Conservation (phyloP, 2,888 invertebrate genomes). For the Gastracanthus pulcherrimus region DNA sequence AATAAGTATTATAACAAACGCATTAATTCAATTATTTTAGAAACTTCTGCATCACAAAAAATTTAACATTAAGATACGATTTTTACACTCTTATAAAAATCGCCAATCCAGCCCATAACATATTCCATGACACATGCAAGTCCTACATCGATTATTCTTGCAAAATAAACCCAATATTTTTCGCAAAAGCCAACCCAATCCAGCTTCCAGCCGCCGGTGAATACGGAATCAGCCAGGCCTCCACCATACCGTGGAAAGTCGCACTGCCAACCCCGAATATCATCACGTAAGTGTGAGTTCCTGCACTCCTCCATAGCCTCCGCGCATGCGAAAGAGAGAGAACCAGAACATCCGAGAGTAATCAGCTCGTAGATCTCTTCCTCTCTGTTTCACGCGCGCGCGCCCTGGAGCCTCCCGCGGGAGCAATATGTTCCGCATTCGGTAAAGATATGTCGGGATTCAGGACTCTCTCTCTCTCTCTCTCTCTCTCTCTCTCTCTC, state of each 20-base stretch:
- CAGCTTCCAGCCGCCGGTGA: too few relatives aligned
- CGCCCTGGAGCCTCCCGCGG: conserved; percentile 51
- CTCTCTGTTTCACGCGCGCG: conserved; percentile 24
- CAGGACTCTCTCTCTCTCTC: conserved; percentile 33
- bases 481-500: conserved; percentile 3
- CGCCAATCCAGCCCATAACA: too few relatives aligned
- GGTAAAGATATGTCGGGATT: conserved; percentile 63
- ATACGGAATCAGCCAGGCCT: neutral
- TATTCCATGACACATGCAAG: too few relatives aligned
- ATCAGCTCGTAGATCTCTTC: conserved; percentile 62
- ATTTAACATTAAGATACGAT: too few relatives aligned
- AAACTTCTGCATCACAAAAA: too few relatives aligned
- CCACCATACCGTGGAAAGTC: neutral
- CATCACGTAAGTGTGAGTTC: conserved; percentile 2
- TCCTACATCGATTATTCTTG: too few relatives aligned
- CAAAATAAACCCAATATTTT: neutral
- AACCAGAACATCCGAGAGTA: conserved; percentile 38
- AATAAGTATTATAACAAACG: too few relatives aligned
- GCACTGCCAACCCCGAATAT: neutral
- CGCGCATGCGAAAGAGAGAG: neutral
- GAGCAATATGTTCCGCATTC: conserved; percentile 62
- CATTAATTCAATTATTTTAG: too few relatives aligned
- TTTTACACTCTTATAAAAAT: too few relatives aligned
- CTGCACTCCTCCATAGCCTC: neutral
- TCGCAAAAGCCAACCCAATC: too few relatives aligned